These are phyloP conservation scores for Rhyzopertha dominica DNA, from an alignment of 1,140 invertebrate genomes.

Conservation along the genomic window DNA sequence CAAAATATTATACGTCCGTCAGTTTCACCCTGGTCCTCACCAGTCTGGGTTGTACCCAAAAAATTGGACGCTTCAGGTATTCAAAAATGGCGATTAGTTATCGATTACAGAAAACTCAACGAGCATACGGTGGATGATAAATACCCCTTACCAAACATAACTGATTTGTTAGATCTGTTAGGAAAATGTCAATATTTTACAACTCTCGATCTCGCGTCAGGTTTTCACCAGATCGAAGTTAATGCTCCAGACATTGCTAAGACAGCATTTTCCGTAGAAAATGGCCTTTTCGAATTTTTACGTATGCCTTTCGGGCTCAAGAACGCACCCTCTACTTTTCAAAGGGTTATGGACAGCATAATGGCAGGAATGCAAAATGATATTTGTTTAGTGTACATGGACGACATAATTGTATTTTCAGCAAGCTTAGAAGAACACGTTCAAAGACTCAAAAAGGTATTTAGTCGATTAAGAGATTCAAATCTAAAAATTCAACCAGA, in stretches of 20 bases:
- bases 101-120: no score
- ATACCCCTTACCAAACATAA: no score
- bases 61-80: no score
- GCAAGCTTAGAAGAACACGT: constrained; percentile 41
- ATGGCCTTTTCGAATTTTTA: not conserved
- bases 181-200: no score
- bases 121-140: no score
- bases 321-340: constrained; percentile 1
- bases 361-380: constrained; percentile 7
- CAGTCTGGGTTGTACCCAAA: no score
- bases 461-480: constrained; percentile 6
- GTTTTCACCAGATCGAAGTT: no score
- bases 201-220: no score
- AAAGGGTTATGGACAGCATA: constrained; percentile 2
- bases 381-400: constrained; percentile 36
- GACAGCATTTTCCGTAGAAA: constrained; percentile 1
- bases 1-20: no score
- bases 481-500: constrained; percentile 29
- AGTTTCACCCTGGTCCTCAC: no score
- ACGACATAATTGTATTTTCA: constrained; percentile 46
- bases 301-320: constrained; percentile 8
- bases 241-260: not conserved
- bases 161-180: no score
- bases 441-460: constrained; percentile 7
- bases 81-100: no score